Evolutionary conservation across 2,888 invertebrate species (phyloP).

Genomic region (Cetonia aurata): DNA sequence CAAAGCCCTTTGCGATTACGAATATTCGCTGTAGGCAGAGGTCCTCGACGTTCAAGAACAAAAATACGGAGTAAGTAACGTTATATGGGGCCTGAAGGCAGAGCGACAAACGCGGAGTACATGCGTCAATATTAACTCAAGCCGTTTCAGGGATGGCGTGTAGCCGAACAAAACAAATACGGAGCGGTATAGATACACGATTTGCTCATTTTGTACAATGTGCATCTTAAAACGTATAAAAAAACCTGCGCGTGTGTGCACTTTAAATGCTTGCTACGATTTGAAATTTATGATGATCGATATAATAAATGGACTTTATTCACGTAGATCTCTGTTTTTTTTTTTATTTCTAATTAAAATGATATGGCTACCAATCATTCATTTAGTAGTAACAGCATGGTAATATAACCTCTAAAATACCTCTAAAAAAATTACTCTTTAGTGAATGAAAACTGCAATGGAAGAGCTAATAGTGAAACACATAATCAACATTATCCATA

Average conservation of each 20-base stretch:
- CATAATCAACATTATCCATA: no score
- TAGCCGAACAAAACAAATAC: conserved; percentile 53
- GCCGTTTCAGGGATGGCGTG: conserved; percentile 60
- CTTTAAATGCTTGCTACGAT: background rate
- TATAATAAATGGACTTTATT: background rate
- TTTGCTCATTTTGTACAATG: conserved; percentile 30
- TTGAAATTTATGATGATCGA: background rate
- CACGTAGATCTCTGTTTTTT: background rate
- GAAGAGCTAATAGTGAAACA: no score
- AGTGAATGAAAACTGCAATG: no score
- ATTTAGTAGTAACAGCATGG: no score
- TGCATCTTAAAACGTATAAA: background rate
- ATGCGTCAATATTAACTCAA: conserved; percentile 63
- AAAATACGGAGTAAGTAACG: conserved; percentile 57
- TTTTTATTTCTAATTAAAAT: no score
- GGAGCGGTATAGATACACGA: conserved; percentile 15
- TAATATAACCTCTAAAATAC: no score
- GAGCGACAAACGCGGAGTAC: conserved; percentile 59
- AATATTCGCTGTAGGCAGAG: conserved; percentile 52
- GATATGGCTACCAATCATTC: no score
- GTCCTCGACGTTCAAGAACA: conserved; percentile 27
- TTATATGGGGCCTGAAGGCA: conserved; percentile 53
- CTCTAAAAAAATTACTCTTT: no score
- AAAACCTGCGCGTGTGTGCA: conserved; percentile 18
- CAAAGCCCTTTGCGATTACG: conserved; percentile 50